A percentile compares a stretch with the other conserved stretches of the same genome.
Evolutionary conservation across 2,113 vertebrate species (phyloP).

Genomic region (Poecile atricapillus): DNA sequence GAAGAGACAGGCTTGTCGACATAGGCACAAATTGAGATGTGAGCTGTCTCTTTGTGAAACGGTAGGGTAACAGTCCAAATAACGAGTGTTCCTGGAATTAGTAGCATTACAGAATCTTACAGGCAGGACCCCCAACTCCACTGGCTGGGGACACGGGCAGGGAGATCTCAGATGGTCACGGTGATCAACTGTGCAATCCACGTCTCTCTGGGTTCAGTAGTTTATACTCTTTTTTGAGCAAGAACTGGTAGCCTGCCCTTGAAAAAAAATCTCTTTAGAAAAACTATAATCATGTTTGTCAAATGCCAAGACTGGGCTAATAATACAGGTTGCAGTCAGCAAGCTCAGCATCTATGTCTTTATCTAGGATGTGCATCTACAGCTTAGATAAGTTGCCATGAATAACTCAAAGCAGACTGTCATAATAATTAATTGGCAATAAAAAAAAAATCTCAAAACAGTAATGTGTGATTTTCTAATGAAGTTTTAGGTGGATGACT

Average conservation of each 20-base stretch:
- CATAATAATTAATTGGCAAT: neutral
- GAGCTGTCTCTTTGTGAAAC: neutral
- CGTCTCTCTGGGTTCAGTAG: neutral
- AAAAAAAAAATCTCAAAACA: neutral
- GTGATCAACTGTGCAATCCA: neutral
- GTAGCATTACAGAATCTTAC: neutral
- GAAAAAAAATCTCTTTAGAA: neutral
- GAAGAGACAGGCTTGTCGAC: neutral
- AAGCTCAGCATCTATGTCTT: neutral
- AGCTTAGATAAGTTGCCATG: neutral
- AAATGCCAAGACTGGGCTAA: neutral
- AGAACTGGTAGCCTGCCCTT: neutral
- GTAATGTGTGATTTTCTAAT: neutral
- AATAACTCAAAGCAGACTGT: neutral
- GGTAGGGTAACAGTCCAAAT: neutral
- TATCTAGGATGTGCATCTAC: neutral
- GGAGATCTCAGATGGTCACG: neutral
- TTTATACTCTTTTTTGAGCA: neutral
- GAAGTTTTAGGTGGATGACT: neutral
- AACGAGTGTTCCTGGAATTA: neutral
- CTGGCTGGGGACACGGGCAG: fast-evolving
- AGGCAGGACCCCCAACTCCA: neutral
- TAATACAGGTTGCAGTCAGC: neutral
- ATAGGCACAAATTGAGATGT: neutral
- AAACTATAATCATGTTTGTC: neutral